Evolutionary conservation across 2,888 invertebrate genomes (phyloP).

Genomic region (Hirtodrosophila histrioides): DNA sequence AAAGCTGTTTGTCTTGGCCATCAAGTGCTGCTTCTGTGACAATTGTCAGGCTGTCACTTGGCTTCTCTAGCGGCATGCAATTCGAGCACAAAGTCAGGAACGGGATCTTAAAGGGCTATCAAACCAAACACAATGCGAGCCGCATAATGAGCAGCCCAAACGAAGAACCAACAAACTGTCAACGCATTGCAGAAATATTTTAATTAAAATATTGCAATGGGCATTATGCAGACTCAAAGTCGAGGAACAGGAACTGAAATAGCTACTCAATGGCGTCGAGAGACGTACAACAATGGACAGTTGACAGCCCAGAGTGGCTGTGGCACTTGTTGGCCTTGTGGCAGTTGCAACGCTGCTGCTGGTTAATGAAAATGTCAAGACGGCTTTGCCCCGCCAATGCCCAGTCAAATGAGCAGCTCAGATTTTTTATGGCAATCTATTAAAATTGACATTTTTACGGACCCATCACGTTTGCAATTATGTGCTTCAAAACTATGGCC

Average conservation of each 20-base stretch:
- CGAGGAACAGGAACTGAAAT: slow-evolving; percentile 17
- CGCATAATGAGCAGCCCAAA: slow-evolving; percentile 56
- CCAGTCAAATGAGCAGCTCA: slow-evolving; percentile 37
- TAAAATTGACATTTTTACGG: slow-evolving; percentile 71
- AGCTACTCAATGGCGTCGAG: background rate
- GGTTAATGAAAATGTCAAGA: slow-evolving; percentile 72
- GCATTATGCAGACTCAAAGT: slow-evolving; percentile 40
- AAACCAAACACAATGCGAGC: slow-evolving; percentile 50
- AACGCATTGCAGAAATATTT: slow-evolving; percentile 64
- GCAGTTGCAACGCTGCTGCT: slow-evolving; percentile 37
- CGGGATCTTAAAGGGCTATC: slow-evolving; percentile 28
- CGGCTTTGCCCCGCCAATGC: slow-evolving; percentile 40
- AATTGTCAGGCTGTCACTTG: slow-evolving; percentile 70
- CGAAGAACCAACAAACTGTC: slow-evolving; percentile 46
- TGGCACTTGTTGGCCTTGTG: slow-evolving; percentile 33
- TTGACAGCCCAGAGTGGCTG: slow-evolving; percentile 35
- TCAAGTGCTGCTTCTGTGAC: slow-evolving; percentile 51
- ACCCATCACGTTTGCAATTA: slow-evolving; percentile 66
- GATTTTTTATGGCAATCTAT: slow-evolving; percentile 60
- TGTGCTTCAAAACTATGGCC: slow-evolving; percentile 28
- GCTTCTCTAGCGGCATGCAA: slow-evolving; percentile 11
- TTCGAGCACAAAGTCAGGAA: slow-evolving; percentile 8
- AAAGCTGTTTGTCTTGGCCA: slow-evolving; percentile 55
- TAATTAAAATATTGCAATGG: slow-evolving; percentile 72
- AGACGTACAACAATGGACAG: slow-evolving; percentile 42